Evolutionary conservation across 2,797 vertebrate species (phyloP).

Genomic region (Oryzias dopingdopingensis): DNA sequence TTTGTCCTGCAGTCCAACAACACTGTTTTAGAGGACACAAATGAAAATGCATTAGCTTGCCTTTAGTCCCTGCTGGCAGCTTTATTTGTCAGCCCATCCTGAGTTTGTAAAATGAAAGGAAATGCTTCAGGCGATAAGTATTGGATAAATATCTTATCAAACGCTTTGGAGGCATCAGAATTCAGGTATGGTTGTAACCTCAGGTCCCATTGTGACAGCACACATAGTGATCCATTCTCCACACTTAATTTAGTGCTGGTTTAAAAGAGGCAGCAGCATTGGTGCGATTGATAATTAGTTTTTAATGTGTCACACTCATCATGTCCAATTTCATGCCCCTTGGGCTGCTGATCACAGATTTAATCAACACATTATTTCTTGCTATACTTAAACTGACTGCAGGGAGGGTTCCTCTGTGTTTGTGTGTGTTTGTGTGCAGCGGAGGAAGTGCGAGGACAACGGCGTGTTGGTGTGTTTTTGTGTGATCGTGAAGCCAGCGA

Average conservation of each 20-base stretch:
- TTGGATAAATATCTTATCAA: slow-evolving; percentile 41
- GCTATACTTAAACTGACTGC: slow-evolving; percentile 65
- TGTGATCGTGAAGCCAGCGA: slow-evolving; percentile 23
- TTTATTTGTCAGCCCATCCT: slow-evolving; percentile 14
- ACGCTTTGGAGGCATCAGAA: slow-evolving; percentile 24
- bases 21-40: background rate
- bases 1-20: background rate
- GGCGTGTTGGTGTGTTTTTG: slow-evolving; percentile 29
- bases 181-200: slow-evolving; percentile 48
- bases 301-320: slow-evolving; percentile 81
- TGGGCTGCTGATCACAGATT: slow-evolving; percentile 75
- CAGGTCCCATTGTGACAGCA: slow-evolving; percentile 37
- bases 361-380: slow-evolving; percentile 73
- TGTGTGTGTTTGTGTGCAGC: slow-evolving; percentile 6
- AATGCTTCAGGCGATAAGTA: slow-evolving; percentile 36
- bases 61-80: slow-evolving; percentile 16
- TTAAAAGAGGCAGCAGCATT: slow-evolving; percentile 70
- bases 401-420: slow-evolving; percentile 27
- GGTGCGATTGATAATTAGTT: slow-evolving; percentile 76
- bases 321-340: slow-evolving; percentile 80
- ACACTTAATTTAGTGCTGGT: slow-evolving; percentile 66
- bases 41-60: background rate
- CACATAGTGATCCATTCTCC: slow-evolving; percentile 57
- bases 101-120: slow-evolving; percentile 27
- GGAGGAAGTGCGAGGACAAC: slow-evolving; percentile 13